Conservation (phyloP, 2,888 invertebrate genomes). For the Aporophyla lueneburgensis region DNA sequence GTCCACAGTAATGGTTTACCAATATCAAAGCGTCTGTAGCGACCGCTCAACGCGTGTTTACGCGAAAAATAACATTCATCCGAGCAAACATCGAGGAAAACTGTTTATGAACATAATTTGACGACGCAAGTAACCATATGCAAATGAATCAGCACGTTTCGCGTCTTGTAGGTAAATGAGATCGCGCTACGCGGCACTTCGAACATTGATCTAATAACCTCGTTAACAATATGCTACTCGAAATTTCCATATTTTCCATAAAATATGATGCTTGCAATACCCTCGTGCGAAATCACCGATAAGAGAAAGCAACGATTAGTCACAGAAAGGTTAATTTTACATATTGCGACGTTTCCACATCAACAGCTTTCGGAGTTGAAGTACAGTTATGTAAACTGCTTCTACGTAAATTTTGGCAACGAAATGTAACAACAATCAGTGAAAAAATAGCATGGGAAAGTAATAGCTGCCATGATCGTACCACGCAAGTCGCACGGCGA, state of each 20-base stretch:
- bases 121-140: conserved; percentile 80
- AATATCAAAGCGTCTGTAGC: conserved; percentile 30
- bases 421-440: conserved; percentile 52
- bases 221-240: conserved; percentile 76
- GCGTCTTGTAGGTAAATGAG: conserved; percentile 82
- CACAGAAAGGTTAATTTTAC: conserved; percentile 87
- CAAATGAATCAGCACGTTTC: conserved; percentile 90
- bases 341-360: conserved; percentile 82
- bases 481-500: conserved; percentile 90
- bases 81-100: conserved; percentile 44
- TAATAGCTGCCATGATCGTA: conserved; percentile 90
- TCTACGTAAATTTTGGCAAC: conserved; percentile 65
- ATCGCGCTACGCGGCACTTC: conserved; percentile 89
- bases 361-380: conserved; percentile 71
- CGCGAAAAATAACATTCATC: conserved; percentile 60
- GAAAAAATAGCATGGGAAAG: conserved; percentile 84
- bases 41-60: conserved; percentile 52
- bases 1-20: conserved; percentile 19
- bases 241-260: conserved; percentile 72
- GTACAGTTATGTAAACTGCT: conserved; percentile 85
- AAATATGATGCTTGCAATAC: conserved; percentile 74
- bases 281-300: conserved; percentile 82
- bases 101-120: conserved; percentile 60
- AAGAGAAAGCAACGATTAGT: conserved; percentile 88
- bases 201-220: conserved; percentile 88